phyloP scores from a whole-genome alignment of 2,113 vertebrate species.

The Picathartes gymnocephalus region DNA sequence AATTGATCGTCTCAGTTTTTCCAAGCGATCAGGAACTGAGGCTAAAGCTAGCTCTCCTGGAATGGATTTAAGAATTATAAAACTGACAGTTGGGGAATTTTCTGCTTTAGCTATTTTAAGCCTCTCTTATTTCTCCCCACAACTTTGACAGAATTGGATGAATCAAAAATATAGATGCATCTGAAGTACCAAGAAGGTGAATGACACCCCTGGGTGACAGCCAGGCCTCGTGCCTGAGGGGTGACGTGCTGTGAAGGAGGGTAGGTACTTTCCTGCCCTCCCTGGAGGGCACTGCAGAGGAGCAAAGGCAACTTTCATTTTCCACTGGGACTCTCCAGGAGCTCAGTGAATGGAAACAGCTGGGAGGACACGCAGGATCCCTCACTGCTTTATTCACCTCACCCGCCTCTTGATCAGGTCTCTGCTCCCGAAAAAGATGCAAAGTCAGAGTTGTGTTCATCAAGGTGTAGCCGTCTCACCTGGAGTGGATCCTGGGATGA shows the following conservation, averaged over 20 bases:
- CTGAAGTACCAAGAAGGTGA: background rate
- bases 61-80: constrained; percentile 29
- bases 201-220: background rate
- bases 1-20: constrained; percentile 33
- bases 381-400: background rate
- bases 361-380: background rate
- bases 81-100: constrained; percentile 37
- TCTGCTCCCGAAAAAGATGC: background rate
- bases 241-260: background rate
- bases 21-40: background rate
- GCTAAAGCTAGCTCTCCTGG: background rate
- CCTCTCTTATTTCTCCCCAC: background rate
- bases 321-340: background rate
- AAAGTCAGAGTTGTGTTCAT: background rate
- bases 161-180: background rate
- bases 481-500: background rate
- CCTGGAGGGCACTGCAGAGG: background rate
- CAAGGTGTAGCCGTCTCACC: background rate
- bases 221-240: background rate
- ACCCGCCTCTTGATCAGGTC: rapidly evolving
- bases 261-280: constrained; percentile 15
- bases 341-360: background rate
- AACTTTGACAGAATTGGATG: background rate
- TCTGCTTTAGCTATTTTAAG: constrained; percentile 8
- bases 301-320: constrained; percentile 2